Conservation (phyloP, 2,797 vertebrate species). For the Premnoplex brunnescens region DNA sequence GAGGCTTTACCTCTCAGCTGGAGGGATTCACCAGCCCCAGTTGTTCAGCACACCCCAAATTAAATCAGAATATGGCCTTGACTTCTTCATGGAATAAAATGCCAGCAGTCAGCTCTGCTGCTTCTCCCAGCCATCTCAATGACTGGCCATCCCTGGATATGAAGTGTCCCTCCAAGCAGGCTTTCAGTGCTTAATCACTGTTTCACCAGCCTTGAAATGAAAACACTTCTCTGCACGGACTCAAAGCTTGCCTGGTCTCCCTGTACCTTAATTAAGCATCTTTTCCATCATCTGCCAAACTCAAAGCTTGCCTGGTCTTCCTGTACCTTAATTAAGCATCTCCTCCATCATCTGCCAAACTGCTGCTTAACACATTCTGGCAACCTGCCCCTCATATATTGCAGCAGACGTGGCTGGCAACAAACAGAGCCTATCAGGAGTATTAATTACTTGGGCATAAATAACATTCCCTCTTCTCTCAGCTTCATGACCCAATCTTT, state of each 20-base stretch:
- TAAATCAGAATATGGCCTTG: not conserved
- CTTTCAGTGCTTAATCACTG: not conserved
- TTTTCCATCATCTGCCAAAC: not conserved
- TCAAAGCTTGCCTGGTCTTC: not conserved
- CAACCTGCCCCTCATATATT: not conserved
- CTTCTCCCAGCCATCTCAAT: not conserved
- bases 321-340: not conserved
- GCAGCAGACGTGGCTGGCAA: conserved; percentile 20
- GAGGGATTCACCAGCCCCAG: not conserved
- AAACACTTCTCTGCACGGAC: not conserved
- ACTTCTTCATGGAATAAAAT: not conserved
- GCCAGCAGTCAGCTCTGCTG: not conserved
- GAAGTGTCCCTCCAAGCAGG: not conserved
- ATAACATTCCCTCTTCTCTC: conserved; percentile 22
- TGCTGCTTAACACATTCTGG: not conserved
- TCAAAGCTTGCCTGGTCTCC: not conserved
- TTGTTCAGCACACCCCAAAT: not conserved
- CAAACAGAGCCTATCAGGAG: not conserved
- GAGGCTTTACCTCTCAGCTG: not conserved
- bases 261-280: no score
- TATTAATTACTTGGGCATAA: conserved; percentile 52
- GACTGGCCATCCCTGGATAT: not conserved
- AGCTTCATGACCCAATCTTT: not conserved
- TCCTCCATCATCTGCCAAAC: not conserved
- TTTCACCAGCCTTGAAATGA: not conserved